Conservation (phyloP, 2,797 vertebrate species). For the Chaunax sp. region DNA sequence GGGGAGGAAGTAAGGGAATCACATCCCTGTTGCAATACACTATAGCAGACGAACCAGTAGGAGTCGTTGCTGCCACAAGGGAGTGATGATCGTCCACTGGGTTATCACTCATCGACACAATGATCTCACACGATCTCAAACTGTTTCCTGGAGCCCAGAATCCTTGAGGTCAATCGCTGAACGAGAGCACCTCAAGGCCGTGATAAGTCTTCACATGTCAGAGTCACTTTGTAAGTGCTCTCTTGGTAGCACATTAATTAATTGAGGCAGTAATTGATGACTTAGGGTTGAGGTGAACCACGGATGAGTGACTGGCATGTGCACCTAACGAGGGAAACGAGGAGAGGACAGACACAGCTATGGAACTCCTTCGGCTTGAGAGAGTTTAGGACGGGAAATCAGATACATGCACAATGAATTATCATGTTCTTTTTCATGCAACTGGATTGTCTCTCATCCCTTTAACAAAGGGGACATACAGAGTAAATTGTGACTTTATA, state of each 20-base stretch:
- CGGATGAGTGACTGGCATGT: not conserved
- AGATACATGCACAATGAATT: fast-evolving
- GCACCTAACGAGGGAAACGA: slow-evolving; percentile 3
- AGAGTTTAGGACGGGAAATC: not conserved
- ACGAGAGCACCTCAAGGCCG: not conserved
- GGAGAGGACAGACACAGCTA: not conserved
- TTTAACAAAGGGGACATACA: too few relatives aligned
- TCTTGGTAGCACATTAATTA: slow-evolving; percentile 46
- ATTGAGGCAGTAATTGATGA: slow-evolving; percentile 49
- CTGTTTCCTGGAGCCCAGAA: not conserved
- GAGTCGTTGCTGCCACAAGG: not conserved
- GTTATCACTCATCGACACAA: not conserved
- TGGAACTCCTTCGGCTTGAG: not conserved
- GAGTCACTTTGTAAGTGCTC: slow-evolving; percentile 23
- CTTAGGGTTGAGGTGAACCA: slow-evolving; percentile 21
- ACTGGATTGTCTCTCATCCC: not conserved
- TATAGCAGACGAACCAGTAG: not conserved
- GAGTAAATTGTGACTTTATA: too few relatives aligned
- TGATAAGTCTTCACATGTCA: slow-evolving; percentile 14
- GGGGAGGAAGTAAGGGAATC: not conserved
- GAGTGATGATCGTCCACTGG: not conserved
- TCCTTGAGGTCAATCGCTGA: not conserved
- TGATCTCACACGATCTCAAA: not conserved
- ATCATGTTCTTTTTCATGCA: not conserved
- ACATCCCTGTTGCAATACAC: fast-evolving